These are phyloP conservation scores for Ancistrus triradiatus DNA, from an alignment of 2,113 vertebrate genomes.

Conservation along the genomic window DNA sequence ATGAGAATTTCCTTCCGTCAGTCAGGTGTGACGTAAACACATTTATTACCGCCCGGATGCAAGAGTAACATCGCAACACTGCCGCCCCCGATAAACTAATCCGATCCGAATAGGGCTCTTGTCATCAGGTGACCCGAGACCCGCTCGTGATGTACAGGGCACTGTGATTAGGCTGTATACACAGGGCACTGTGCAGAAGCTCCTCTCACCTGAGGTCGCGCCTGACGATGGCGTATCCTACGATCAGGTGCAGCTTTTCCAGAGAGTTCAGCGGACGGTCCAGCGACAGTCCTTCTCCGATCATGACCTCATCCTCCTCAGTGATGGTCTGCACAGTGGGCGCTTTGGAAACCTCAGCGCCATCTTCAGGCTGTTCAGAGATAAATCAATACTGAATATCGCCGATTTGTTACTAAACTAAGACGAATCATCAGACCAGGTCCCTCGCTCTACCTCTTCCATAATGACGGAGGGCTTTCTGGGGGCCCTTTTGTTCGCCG, in stretches of 20 bases:
- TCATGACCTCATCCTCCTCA: slow-evolving; percentile 66
- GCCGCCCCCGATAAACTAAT: too few species aligned
- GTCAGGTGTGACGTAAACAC: too few species aligned
- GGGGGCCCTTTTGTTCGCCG: slow-evolving; percentile 6
- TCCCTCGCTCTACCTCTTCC: slow-evolving; percentile 61
- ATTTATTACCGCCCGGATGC: too few species aligned
- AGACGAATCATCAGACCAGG: not conserved
- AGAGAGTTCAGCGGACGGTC: slow-evolving; percentile 83
- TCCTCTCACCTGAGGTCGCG: slow-evolving; percentile 79
- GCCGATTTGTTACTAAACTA: not conserved
- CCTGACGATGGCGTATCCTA: slow-evolving; percentile 80
- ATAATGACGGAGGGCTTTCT: slow-evolving; percentile 60
- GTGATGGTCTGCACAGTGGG: slow-evolving; percentile 59
- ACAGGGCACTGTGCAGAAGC: too few species aligned
- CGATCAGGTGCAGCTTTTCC: slow-evolving; percentile 91
- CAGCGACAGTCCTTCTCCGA: slow-evolving; percentile 64
- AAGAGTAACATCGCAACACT: too few species aligned
- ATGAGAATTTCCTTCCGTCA: too few species aligned
- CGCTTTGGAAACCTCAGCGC: slow-evolving; percentile 45
- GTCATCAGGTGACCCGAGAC: too few species aligned
- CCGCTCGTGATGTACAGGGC: too few species aligned
- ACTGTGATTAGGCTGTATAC: too few species aligned
- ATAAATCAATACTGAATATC: slow-evolving; percentile 31
- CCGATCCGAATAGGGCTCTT: too few species aligned
- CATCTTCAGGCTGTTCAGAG: slow-evolving; percentile 21